Base-by-base conservation (phyloP, 2,113 vertebrate genomes). In the Lophura nycthemera region DNA sequence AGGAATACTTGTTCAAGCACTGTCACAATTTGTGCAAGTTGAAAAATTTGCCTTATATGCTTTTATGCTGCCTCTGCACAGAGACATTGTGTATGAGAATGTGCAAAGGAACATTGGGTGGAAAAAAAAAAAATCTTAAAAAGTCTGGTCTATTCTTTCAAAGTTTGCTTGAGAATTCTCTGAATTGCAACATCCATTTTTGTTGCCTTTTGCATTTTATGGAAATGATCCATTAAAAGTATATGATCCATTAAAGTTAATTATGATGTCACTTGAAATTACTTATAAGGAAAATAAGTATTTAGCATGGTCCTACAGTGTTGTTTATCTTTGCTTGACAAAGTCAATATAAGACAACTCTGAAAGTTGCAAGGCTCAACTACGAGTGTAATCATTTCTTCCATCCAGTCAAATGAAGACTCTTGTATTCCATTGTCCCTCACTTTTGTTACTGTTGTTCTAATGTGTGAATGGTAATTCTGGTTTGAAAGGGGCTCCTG, bases 1-100 rank as follows among this genome's bases (percentile, higher is more conserved):
- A 43, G 42, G 42, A 43, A 43, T 43, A 43, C 42, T 43, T 43
- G 42, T 43, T 43, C 42, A 72, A 72, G 40, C 0, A 0, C 40
- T 13, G 22, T 74, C 88, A 10, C 4, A 50, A 60, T 29, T 18
- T 4, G 0, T 32, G 38, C 17, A 34, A 18, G 36, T 4, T 65
- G 60, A 25, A 45, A 74, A 88, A 63, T 29, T 79, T 48, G 6
- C 3, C 0, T 45, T 42, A 3, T 2, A 11, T 8, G 13, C 61
- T 85, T 76, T 30, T 7, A 36, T 59, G 7, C 47, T 6, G 38
- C 13, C 1, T 74, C 8, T 81, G 13, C 27, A 10, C 36, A 17
- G 16, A 67, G 73, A 24, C 4, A 38, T 25, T 60, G 13, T 10
- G 15, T 54, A 54, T 54, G 14, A 54, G 6, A 61, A 10, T 36